phyloP scores from a whole-genome alignment of 2,113 vertebrate genomes.

The Rhineura floridana region DNA sequence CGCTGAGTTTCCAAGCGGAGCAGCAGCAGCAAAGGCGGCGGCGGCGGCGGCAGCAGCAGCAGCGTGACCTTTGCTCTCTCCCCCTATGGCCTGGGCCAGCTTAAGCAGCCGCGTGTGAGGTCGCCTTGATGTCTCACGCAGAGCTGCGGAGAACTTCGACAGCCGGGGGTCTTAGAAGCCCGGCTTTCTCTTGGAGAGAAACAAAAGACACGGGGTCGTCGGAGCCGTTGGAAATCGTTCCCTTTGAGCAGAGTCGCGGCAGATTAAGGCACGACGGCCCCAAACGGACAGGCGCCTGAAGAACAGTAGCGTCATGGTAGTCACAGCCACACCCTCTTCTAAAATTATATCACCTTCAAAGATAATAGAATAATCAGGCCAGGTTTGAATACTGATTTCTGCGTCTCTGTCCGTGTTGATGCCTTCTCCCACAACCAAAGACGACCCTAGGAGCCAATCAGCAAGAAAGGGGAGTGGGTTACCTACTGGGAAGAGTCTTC shows the following conservation, averaged over 20 bases:
- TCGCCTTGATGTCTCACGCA: accelerated
- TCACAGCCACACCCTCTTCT: too few species aligned
- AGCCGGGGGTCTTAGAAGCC: background rate
- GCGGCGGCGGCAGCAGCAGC: background rate
- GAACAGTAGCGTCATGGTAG: too few species aligned
- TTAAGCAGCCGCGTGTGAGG: background rate
- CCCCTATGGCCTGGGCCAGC: background rate
- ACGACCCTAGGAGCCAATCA: too few species aligned
- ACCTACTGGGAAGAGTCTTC: too few species aligned
- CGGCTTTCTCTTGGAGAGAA: background rate
- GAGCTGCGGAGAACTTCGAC: accelerated
- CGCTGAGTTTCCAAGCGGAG: background rate
- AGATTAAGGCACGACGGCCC: background rate
- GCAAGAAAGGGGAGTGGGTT: too few species aligned
- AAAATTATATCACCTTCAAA: too few species aligned
- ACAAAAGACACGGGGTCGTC: background rate
- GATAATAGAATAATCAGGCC: too few species aligned
- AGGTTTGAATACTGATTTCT: too few species aligned
- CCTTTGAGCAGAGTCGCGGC: background rate
- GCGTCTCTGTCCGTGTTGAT: too few species aligned
- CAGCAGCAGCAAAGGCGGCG: background rate
- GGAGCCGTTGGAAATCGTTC: background rate
- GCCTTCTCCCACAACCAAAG: too few species aligned
- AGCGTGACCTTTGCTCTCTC: slow-evolving; percentile 22
- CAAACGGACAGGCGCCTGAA: too few species aligned